Conservation (phyloP, 2,797 vertebrate species). For the Mus minutoides region DNA sequence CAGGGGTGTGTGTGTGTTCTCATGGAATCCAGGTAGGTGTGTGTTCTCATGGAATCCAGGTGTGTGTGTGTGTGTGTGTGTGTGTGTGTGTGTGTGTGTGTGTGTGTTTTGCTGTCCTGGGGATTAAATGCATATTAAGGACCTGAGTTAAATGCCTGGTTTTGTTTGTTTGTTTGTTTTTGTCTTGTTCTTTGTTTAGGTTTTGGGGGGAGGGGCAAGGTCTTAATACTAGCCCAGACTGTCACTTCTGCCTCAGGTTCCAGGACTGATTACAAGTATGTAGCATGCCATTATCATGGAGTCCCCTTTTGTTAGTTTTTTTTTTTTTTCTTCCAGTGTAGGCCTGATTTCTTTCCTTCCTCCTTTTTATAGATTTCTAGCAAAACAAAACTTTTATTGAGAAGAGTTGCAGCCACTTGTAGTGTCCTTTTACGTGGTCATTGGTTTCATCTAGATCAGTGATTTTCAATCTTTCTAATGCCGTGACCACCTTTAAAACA, state of each 20-base stretch:
- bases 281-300: not conserved
- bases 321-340: not conserved
- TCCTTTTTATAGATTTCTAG: not conserved
- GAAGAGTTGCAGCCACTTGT: not conserved
- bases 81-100: not conserved
- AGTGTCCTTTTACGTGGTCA: not conserved
- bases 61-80: too few relatives aligned
- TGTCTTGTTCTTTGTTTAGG: not conserved
- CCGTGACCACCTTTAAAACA: not conserved
- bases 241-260: not conserved
- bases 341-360: conserved; percentile 15
- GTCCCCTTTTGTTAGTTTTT: not conserved
- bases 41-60: not conserved
- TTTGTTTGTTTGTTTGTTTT: not conserved
- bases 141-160: not conserved
- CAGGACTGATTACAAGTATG: not conserved
- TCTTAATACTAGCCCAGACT: not conserved
- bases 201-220: not conserved
- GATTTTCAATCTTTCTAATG: not conserved
- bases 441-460: not conserved
- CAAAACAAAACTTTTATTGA: conserved; percentile 3
- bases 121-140: not conserved
- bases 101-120: too few relatives aligned
- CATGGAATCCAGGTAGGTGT: too few relatives aligned
- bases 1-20: too few relatives aligned